Base-by-base conservation (phyloP, 2,113 vertebrate species). In the Sphyrna mokarran region DNA sequence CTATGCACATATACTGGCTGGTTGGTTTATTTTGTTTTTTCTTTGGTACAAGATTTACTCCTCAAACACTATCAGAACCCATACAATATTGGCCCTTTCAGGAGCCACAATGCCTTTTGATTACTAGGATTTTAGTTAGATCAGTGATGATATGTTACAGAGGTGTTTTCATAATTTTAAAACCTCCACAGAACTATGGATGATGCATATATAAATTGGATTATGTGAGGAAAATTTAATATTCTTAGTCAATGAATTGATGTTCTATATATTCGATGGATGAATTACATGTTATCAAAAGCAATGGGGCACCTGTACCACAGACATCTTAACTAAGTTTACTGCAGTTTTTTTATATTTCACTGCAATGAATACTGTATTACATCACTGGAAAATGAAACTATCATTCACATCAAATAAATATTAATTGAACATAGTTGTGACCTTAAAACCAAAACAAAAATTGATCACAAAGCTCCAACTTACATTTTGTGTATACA, bases 271-370 rank as follows among this genome's bases (percentile, higher is more conserved):
- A 93, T 93, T 20, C 63, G 37, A 63, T 37, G 90, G 33, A n/a
- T 68, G n/a, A 93, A 93, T 93, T 93, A 68, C 90, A 93, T 26
- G 48, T 26, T 58, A 93, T 68, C n/a, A 93, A 63, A 93, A 33
- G 68, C 16, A 93, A 4, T 22, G 14, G 58, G 63, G 83, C 58
- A 93, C 16, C 14, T 66, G 18, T 66, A 10, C n/a, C 29, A 68
- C 22, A 0, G 29, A 93, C 90, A 20, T 37, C 43, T 86, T 37
- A 7, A 86, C 40, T 86, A 90, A 90, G 54, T 90, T 90, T 90
- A 90, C 18, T 61, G 87, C 54, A 90, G 14, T 23, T 3, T 90
- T 61, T 61, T 90, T 61, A 33, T 13, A 33, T 61, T 61, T 90
- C 22, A 90, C 33, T 90, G 87, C 29, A 33, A 26, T 83, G 13